These are phyloP conservation scores for Cheirogaleus medius DNA, from an alignment of 2,113 vertebrate genomes.

Conservation along the genomic window DNA sequence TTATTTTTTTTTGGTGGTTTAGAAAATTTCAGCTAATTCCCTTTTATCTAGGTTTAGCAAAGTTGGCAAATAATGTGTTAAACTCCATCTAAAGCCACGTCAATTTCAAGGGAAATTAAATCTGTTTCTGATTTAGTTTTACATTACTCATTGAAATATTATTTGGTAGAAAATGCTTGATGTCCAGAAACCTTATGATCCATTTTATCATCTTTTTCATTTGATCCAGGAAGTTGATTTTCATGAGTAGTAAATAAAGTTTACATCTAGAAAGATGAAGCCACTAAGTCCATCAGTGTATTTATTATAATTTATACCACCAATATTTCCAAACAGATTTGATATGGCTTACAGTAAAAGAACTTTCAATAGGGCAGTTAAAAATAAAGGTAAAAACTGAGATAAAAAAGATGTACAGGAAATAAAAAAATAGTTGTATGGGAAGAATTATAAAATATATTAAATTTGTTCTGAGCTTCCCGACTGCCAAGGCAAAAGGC, in stretches of 20 bases:
- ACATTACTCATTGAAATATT: constrained; percentile 59
- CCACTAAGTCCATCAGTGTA: constrained; percentile 31
- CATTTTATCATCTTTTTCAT: constrained; percentile 64
- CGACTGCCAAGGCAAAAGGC: not conserved
- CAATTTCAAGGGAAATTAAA: constrained; percentile 74
- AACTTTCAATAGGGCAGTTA: not conserved
- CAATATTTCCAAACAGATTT: constrained; percentile 42
- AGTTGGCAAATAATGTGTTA: constrained; percentile 42
- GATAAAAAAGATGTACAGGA: not conserved
- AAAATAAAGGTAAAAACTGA: constrained; percentile 29
- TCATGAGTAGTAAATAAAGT: constrained; percentile 70
- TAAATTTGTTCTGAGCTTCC: constrained; percentile 31
- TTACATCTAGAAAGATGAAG: constrained; percentile 62
- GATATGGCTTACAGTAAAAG: not conserved
- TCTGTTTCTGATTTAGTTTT: constrained; percentile 55
- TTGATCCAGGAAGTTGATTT: constrained; percentile 69
- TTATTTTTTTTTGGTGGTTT: constrained; percentile 21
- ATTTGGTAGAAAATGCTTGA: constrained; percentile 62
- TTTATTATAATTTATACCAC: constrained; percentile 45
- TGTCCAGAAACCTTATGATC: constrained; percentile 68
- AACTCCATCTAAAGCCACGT: constrained; percentile 9
- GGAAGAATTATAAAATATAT: not conserved
- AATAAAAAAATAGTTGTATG: not conserved
- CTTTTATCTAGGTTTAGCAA: constrained; percentile 34
- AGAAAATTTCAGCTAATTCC: constrained; percentile 12